Conservation (phyloP, 2,113 vertebrate species). For the Crypturellus undulatus region DNA sequence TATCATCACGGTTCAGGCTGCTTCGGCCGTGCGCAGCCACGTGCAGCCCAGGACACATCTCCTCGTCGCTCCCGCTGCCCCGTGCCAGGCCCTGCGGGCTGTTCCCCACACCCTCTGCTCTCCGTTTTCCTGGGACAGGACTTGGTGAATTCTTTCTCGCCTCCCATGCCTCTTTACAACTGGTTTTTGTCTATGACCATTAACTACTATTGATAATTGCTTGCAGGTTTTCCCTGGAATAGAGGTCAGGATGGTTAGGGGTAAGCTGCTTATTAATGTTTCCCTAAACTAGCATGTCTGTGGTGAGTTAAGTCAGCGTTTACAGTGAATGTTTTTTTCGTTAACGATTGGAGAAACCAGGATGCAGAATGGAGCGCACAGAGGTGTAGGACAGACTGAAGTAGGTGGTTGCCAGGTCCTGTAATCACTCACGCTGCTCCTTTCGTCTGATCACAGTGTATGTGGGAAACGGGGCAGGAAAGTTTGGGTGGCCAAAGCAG, state of each 20-base stretch:
- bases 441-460: no score
- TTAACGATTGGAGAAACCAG: not conserved
- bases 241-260: not conserved
- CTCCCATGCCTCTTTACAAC: no score
- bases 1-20: no score
- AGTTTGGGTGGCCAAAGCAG: not conserved
- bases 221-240: no score
- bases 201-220: not conserved
- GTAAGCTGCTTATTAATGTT: not conserved
- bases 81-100: no score
- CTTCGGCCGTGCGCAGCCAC: no score
- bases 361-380: no score
- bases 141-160: not conserved
- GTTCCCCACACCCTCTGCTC: not conserved
- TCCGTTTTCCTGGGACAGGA: not conserved
- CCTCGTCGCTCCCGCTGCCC: no score
- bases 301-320: not conserved
- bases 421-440: no score
- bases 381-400: not conserved
- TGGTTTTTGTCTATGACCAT: fast-evolving
- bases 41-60: no score
- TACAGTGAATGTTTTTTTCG: not conserved
- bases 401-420: not conserved
- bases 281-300: not conserved
- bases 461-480: not conserved